These are phyloP conservation scores for Bagarius yarrelli DNA, from an alignment of 2,113 vertebrate species.

Conservation along the genomic window DNA sequence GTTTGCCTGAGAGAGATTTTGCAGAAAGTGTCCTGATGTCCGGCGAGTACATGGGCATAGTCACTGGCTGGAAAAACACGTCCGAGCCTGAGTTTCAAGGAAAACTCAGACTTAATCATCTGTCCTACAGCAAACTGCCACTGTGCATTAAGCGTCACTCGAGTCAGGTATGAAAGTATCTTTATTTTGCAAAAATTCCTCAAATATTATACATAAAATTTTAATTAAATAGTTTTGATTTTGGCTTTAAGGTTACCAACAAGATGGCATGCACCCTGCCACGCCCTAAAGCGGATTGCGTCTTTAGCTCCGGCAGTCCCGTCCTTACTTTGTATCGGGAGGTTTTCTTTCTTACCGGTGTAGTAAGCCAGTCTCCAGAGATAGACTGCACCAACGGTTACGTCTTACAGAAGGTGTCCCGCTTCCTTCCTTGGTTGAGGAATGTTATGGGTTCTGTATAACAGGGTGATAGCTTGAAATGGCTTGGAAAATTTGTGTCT, in stretches of 20 bases:
- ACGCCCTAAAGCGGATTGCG: slow-evolving; percentile 62
- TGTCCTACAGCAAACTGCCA: slow-evolving; percentile 60
- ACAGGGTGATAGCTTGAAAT: neutral
- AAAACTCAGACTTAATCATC: slow-evolving; percentile 61
- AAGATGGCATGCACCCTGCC: slow-evolving; percentile 71
- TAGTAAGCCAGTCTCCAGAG: slow-evolving; percentile 61
- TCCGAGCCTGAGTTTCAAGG: slow-evolving; percentile 46
- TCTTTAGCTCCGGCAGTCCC: slow-evolving; percentile 68
- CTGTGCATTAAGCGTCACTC: slow-evolving; percentile 60
- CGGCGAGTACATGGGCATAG: slow-evolving; percentile 46
- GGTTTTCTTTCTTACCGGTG: slow-evolving; percentile 72
- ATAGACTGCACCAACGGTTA: slow-evolving; percentile 66
- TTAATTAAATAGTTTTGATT: neutral
- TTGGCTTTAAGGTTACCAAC: slow-evolving; percentile 61
- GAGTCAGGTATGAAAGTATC: slow-evolving; percentile 32
- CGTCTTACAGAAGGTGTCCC: slow-evolving; percentile 73
- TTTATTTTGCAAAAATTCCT: neutral
- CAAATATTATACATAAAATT: neutral
- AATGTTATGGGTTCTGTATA: slow-evolving; percentile 54
- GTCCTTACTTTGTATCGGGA: slow-evolving; percentile 68
- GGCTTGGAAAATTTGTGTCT: neutral
- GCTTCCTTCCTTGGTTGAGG: slow-evolving; percentile 68
- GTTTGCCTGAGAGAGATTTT: slow-evolving; percentile 73
- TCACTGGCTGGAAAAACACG: slow-evolving; percentile 66
- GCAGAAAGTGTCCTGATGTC: slow-evolving; percentile 68